Conservation (phyloP, 1,140 invertebrate species). For the Harpegnathos saltator region DNA sequence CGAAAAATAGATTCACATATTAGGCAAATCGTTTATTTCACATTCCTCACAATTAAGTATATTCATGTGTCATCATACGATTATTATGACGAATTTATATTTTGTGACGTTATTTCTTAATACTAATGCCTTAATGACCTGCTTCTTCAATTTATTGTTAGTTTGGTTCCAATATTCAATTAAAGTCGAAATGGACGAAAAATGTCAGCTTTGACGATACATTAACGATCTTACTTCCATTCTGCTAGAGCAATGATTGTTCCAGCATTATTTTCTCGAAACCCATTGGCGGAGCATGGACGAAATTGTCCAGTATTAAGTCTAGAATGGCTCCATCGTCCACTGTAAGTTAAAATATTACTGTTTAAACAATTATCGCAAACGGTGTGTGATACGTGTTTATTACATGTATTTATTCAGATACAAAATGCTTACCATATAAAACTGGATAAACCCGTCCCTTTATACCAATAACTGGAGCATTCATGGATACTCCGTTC, state of each 20-base stretch:
- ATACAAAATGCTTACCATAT: slow-evolving; percentile 91
- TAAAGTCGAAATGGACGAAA: slow-evolving; percentile 53
- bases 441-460: slow-evolving; percentile 97
- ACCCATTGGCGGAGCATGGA: slow-evolving; percentile 93
- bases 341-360: slow-evolving; percentile 89
- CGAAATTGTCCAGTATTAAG: slow-evolving; percentile 96
- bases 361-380: not conserved
- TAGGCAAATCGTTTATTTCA: slow-evolving; percentile 73
- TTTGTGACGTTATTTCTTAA: slow-evolving; percentile 57
- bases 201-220: slow-evolving; percentile 21
- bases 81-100: slow-evolving; percentile 57
- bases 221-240: slow-evolving; percentile 17
- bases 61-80: slow-evolving; percentile 56
- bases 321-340: slow-evolving; percentile 99
- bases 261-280: slow-evolving; percentile 99
- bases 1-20: slow-evolving; percentile 58
- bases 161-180: slow-evolving; percentile 37
- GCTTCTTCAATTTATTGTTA: slow-evolving; percentile 31
- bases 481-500: slow-evolving; percentile 95
- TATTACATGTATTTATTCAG: slow-evolving; percentile 1
- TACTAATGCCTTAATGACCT: slow-evolving; percentile 1
- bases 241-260: slow-evolving; percentile 95
- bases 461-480: slow-evolving; percentile 94
- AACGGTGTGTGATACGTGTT: not conserved
- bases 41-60: slow-evolving; percentile 58